Percentiles rank a stretch among this genome's conserved stretches.
Conservation (phyloP, 1,140 invertebrate species). For the Drosophila navojoa region DNA sequence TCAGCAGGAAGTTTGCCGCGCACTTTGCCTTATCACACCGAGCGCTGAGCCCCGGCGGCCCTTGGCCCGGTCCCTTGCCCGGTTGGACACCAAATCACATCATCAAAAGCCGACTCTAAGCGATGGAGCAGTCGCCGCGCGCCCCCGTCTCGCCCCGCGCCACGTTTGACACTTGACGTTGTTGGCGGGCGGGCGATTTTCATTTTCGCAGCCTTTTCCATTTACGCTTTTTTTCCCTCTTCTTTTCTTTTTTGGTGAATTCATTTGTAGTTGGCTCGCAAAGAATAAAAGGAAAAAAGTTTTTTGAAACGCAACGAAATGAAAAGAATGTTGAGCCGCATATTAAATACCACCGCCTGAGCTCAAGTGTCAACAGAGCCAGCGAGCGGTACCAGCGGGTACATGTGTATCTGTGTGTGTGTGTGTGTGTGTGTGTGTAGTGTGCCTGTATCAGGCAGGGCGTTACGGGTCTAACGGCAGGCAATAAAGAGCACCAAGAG, state of each 20-base stretch:
- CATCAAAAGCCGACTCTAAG: slow-evolving; percentile 54
- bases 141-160: background rate
- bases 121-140: background rate
- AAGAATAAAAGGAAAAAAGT: slow-evolving; percentile 35
- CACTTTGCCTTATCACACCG: slow-evolving; percentile 72
- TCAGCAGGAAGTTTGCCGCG: slow-evolving; percentile 80
- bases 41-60: background rate
- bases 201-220: slow-evolving; percentile 65
- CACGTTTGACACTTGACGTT: slow-evolving; percentile 70
- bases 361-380: slow-evolving; percentile 77
- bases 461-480: slow-evolving; percentile 30
- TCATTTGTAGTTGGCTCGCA: slow-evolving; percentile 35
- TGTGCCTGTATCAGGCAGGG: slow-evolving; percentile 4
- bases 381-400: slow-evolving; percentile 27
- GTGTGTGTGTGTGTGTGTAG: slow-evolving; percentile 10
- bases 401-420: slow-evolving; percentile 3
- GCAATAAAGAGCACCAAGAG: slow-evolving; percentile 56
- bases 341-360: slow-evolving; percentile 82
- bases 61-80: background rate
- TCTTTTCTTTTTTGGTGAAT: slow-evolving; percentile 6
- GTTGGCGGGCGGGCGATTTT: slow-evolving; percentile 64
- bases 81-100: slow-evolving; percentile 58
- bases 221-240: slow-evolving; percentile 14
- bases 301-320: slow-evolving; percentile 54
- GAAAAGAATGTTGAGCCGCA: slow-evolving; percentile 80